Conservation (phyloP, 2,888 invertebrate genomes). For the Athrips mouffetella region DNA sequence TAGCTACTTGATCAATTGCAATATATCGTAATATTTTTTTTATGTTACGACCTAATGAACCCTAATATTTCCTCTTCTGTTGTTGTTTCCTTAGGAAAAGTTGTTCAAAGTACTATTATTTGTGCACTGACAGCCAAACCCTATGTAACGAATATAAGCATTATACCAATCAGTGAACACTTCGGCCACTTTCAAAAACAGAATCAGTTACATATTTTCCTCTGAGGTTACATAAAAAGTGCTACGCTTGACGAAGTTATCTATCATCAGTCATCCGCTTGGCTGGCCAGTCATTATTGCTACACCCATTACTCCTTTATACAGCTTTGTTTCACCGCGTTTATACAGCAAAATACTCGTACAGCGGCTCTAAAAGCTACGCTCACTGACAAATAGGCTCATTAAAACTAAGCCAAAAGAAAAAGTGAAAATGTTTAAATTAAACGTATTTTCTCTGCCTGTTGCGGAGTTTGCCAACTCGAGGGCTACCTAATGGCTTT, state of each 20-base stretch:
- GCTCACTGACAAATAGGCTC: constrained; percentile 9
- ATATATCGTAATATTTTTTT: no score
- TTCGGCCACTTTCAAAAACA: no score
- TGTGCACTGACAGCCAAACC: no score
- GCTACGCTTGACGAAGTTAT: neutral
- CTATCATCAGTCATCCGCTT: neutral
- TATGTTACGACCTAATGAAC: no score
- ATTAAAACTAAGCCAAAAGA: constrained; percentile 9
- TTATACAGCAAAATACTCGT: neutral
- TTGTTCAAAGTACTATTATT: no score
- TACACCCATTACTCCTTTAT: neutral
- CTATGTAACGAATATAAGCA: no score
- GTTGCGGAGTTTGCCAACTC: constrained; percentile 5
- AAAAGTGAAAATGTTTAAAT: constrained; percentile 10
- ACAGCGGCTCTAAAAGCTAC: neutral
- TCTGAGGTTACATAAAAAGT: neutral
- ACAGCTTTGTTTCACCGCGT: constrained; percentile 1
- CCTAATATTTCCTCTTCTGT: no score
- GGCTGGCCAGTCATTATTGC: neutral
- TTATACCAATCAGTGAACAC: no score
- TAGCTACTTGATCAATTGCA: no score
- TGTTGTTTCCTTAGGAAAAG: no score
- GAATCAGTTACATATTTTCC: no score
- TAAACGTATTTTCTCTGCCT: constrained; percentile 3
- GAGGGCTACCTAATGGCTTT: constrained; percentile 7